Conservation (phyloP, 2,797 vertebrate genomes). For the Anguilla megastoma region DNA sequence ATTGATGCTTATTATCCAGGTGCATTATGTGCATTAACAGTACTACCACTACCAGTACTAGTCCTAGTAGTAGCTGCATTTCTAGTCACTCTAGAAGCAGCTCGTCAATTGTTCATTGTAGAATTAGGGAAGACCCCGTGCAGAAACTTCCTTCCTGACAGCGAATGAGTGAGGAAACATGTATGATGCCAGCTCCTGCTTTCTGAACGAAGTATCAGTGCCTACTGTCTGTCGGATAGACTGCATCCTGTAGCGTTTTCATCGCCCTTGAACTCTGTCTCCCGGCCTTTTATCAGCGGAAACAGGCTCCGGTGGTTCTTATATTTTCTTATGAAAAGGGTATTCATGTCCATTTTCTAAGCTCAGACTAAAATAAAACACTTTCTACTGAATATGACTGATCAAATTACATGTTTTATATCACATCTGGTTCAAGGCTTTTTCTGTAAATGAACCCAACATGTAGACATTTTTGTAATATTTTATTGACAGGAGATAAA, state of each 20-base stretch:
- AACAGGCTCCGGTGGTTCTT: not conserved
- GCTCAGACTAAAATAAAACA: not conserved
- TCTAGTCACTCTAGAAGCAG: too few relatives aligned
- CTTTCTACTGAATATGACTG: too few relatives aligned
- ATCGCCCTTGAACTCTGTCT: too few relatives aligned
- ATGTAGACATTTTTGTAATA: not conserved
- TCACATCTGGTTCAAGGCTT: not conserved
- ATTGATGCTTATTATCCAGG: too few relatives aligned
- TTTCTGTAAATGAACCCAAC: not conserved
- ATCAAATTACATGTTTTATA: too few relatives aligned
- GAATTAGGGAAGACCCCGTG: not conserved
- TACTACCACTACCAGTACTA: too few relatives aligned
- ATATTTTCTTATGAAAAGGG: not conserved
- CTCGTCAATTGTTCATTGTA: too few relatives aligned
- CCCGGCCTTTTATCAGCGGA: too few relatives aligned
- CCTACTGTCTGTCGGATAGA: too few relatives aligned
- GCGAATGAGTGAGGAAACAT: not conserved
- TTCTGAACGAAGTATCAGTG: not conserved
- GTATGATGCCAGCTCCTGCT: not conserved
- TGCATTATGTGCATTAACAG: too few relatives aligned
- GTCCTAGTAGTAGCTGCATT: too few relatives aligned
- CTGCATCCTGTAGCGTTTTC: too few relatives aligned
- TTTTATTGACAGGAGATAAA: not conserved
- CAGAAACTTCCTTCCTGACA: not conserved
- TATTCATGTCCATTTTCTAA: not conserved